Conservation (phyloP, 2,113 vertebrate genomes). For the Oreochromis spilurus region DNA sequence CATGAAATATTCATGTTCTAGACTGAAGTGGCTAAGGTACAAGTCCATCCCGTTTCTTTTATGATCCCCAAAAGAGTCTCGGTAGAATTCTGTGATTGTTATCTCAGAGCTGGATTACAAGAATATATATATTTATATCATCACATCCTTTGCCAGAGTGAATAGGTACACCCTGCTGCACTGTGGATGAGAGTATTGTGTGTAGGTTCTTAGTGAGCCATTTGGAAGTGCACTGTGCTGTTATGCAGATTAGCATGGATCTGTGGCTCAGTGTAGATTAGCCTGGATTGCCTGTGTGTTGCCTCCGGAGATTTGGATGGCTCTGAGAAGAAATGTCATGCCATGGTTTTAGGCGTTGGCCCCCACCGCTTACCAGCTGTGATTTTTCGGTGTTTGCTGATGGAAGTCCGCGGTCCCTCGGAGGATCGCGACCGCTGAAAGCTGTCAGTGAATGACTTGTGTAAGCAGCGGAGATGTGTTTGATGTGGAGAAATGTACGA, state of each 20-base stretch:
- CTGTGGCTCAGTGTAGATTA: slow-evolving; percentile 52
- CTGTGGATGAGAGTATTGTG: neutral
- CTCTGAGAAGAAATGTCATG: slow-evolving; percentile 48
- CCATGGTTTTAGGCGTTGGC: slow-evolving; percentile 28
- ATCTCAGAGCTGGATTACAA: neutral
- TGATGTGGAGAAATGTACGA: slow-evolving; percentile 46
- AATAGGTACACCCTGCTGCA: neutral
- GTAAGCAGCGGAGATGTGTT: slow-evolving; percentile 54
- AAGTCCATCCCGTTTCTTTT: slow-evolving; percentile 17
- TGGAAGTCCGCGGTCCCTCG: slow-evolving; percentile 21
- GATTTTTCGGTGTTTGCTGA: slow-evolving; percentile 30
- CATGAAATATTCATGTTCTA: slow-evolving; percentile 55
- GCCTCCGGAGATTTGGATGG: slow-evolving; percentile 44
- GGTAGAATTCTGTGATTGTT: neutral
- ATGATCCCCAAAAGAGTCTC: slow-evolving; percentile 11
- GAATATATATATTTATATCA: neutral
- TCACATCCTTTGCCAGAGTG: neutral
- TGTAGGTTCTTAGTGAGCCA: slow-evolving; percentile 11
- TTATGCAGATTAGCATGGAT: slow-evolving; percentile 52
- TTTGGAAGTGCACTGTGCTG: slow-evolving; percentile 18
- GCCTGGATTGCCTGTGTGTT: slow-evolving; percentile 37
- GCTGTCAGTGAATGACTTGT: slow-evolving; percentile 57
- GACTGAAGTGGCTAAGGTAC: slow-evolving; percentile 9
- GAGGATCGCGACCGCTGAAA: slow-evolving; percentile 2
- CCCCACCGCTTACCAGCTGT: slow-evolving; percentile 43